Conservation (phyloP, 2,113 vertebrate species). For the Aplodontia rufa region DNA sequence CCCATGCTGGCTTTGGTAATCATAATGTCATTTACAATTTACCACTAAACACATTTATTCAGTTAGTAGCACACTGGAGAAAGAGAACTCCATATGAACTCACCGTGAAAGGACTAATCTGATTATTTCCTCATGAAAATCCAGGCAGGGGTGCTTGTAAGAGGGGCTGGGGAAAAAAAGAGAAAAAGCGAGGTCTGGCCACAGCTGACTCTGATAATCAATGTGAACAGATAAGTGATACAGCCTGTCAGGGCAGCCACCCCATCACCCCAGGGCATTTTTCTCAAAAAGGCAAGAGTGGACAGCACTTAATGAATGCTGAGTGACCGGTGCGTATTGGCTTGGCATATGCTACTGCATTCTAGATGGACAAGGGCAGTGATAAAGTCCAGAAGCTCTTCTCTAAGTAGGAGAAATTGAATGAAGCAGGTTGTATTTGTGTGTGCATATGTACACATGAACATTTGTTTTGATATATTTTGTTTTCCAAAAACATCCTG, state of each 20-base stretch:
- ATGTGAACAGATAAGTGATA: conserved; percentile 85
- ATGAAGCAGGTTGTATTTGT: conserved; percentile 73
- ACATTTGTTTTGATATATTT: conserved; percentile 13
- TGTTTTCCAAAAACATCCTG: background rate
- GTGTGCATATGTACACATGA: background rate
- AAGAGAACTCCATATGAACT: conserved; percentile 92
- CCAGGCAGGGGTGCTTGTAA: conserved; percentile 90
- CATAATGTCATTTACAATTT: conserved; percentile 92
- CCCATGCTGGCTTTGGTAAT: conserved; percentile 89
- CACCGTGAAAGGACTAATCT: conserved; percentile 88
- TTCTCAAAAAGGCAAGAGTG: conserved; percentile 84
- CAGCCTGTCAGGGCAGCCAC: conserved; percentile 80
- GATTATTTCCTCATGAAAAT: conserved; percentile 94
- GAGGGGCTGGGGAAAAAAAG: conserved; percentile 80
- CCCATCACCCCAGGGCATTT: conserved; percentile 82
- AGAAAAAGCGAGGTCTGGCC: conserved; percentile 77
- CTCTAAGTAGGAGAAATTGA: conserved; percentile 68
- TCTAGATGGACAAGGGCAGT: conserved; percentile 74
- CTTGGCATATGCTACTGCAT: conserved; percentile 81
- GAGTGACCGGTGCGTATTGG: conserved; percentile 85
- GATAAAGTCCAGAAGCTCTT: conserved; percentile 84
- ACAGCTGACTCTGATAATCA: conserved; percentile 90
- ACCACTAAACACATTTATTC: conserved; percentile 90
- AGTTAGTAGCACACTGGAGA: conserved; percentile 89
- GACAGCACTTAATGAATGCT: conserved; percentile 87